Base-by-base conservation (phyloP, 2,888 invertebrate genomes). In the Cephalotes varians region DNA sequence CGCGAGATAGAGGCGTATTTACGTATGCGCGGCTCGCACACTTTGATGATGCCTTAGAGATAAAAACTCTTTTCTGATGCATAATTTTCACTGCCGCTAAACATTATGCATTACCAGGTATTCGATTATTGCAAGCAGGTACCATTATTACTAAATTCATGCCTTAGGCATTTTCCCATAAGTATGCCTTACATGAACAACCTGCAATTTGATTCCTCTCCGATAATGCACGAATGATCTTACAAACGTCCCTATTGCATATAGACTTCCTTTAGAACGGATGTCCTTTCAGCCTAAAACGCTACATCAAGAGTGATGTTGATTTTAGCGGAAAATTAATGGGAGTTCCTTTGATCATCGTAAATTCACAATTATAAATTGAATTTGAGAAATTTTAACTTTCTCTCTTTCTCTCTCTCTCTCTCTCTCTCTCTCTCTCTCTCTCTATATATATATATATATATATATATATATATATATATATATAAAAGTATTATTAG, bases 131-230 rank as follows among this genome's bases (percentile, higher is more conserved):
- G 77, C 56, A 56, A 21, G 21, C 31, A 56, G 28, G 31, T 44
- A 76, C 51, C 65, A 69, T 77, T 77, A 77, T 69, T 77, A 69
- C 12, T 69, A 21, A 77, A 69, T 25, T 69, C 71, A 69, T 56
- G 77, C 69, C 56, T 77, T 18, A 7, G 31, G 31, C 47, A 56
- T 56, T 69, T n/a, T 56, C 44, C 56, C 31, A n/a, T 60, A 47
- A 67, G 21, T 76, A 44, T 25, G 44, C 44, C 31, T 77, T 56
- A 69, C 54, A 40, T 25, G 21, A 54, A 69, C 77, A 69, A 69
- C 54, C 49, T 51, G 31, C 56, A 77, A 77, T 77, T 77, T 77
- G 34, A 77, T 31, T 69, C n/a, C 69, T 69, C 67, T 77, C 54
- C 54, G 28, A 31, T 77, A 77, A 77, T 56, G 77, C 77, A 69